Percentiles rank a stretch among this genome's conserved stretches.
phyloP scores from a whole-genome alignment of 2,113 vertebrate species.

The Stictonetta naevosa region DNA sequence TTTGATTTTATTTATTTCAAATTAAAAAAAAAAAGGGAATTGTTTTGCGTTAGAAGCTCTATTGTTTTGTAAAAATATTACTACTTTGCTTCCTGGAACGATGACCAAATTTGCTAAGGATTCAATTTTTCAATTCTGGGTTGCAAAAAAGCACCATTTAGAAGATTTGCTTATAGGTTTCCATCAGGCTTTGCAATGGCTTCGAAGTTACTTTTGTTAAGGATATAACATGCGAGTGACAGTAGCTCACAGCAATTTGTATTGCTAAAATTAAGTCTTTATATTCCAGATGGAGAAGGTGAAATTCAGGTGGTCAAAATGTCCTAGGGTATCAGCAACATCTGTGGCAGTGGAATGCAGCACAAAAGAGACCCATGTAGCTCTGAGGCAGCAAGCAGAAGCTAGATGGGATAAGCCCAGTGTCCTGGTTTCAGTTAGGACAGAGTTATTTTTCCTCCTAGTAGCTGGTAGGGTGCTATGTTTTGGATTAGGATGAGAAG shows the following conservation, averaged over 20 bases:
- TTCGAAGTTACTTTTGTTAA: neutral
- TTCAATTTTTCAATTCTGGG: fast-evolving
- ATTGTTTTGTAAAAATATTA: neutral
- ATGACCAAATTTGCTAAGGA: neutral
- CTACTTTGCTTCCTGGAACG: neutral
- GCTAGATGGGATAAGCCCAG: neutral
- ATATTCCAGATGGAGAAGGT: neutral
- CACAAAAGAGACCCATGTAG: neutral
- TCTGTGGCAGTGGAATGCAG: neutral
- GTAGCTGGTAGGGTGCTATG: too few relatives aligned
- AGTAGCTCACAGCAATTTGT: neutral
- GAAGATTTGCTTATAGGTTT: neutral
- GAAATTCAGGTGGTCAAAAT: neutral
- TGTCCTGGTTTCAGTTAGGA: too few relatives aligned
- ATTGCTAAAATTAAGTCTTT: neutral
- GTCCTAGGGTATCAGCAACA: neutral
- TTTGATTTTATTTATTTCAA: neutral
- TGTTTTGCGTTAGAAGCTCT: neutral
- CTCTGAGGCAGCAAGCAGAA: neutral
- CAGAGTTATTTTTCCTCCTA: too few relatives aligned
- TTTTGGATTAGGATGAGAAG: too few relatives aligned
- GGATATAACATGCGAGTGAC: neutral
- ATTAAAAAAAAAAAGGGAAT: too few relatives aligned
- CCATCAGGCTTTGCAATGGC: neutral
- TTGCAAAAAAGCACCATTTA: neutral